phyloP scores from a whole-genome alignment of 1,140 invertebrate species.

The Leptinotarsa texana region DNA sequence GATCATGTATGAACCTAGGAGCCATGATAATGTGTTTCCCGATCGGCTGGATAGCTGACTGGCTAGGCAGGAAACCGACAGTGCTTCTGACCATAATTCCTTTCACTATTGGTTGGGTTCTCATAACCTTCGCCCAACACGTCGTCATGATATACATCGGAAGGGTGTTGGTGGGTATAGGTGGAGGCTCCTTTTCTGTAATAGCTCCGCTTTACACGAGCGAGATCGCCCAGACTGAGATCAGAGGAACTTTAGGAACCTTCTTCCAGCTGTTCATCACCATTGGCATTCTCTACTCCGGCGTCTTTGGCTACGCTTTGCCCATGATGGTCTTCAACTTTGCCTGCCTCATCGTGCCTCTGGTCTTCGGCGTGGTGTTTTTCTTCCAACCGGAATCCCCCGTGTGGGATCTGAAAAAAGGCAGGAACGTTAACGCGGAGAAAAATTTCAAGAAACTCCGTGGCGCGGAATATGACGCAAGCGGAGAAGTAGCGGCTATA shows the following conservation, averaged over 20 bases:
- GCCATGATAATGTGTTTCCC: conserved; percentile 66
- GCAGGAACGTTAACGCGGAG: conserved; percentile 66
- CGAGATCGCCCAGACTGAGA: conserved; percentile 69
- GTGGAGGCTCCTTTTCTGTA: conserved; percentile 66
- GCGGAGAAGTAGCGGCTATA: conserved; percentile 61
- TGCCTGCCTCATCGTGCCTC: conserved; percentile 62
- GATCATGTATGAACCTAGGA: conserved; percentile 65
- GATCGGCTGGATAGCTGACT: conserved; percentile 64
- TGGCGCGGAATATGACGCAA: conserved; percentile 67
- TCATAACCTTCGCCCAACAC: conserved; percentile 66
- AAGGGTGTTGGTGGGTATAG: conserved; percentile 69
- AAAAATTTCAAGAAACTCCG: conserved; percentile 69
- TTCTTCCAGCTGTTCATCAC: conserved; percentile 71
- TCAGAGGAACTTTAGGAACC: conserved; percentile 72
- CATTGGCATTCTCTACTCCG: conserved; percentile 66
- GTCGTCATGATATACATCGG: conserved; percentile 67
- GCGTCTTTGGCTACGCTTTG: conserved; percentile 58
- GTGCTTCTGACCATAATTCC: conserved; percentile 69
- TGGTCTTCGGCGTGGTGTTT: conserved; percentile 64
- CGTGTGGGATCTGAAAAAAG: conserved; percentile 59
- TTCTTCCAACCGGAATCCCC: conserved; percentile 75
- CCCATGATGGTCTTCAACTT: conserved; percentile 59
- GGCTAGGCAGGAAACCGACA: conserved; percentile 69
- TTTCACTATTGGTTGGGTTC: conserved; percentile 69
- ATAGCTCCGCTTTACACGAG: conserved; percentile 73